Percentiles rank a stretch among this genome's conserved stretches.
Evolutionary conservation across 1,140 invertebrate genomes (phyloP).

Genomic region (Laupala kohalensis): DNA sequence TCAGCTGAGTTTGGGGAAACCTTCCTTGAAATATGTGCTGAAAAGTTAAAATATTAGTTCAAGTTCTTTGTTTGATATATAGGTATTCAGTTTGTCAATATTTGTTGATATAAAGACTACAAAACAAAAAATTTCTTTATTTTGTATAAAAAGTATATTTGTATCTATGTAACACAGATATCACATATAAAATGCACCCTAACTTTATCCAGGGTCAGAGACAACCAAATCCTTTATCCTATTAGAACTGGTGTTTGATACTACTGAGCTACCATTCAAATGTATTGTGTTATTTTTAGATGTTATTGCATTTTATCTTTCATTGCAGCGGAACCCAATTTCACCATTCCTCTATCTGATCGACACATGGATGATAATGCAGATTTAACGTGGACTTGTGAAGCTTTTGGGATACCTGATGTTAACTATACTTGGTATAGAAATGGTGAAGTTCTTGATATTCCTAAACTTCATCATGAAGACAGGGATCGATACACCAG

Average conservation of each 20-base stretch:
- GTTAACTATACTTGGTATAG: conserved; percentile 86
- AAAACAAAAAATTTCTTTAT: too few species aligned
- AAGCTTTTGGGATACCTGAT: conserved; percentile 90
- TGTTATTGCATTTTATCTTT: conserved; percentile 13
- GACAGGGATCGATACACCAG: conserved; percentile 65
- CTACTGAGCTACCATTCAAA: background rate
- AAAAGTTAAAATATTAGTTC: too few species aligned
- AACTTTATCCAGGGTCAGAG: too few species aligned
- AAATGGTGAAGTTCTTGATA: conserved; percentile 59
- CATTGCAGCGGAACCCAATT: conserved; percentile 68
- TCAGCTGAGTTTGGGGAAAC: too few species aligned
- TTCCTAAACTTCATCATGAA: conserved; percentile 45
- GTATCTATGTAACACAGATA: too few species aligned
- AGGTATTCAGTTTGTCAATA: too few species aligned
- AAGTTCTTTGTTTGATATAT: too few species aligned
- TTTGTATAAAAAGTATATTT: too few species aligned
- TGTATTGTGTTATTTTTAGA: background rate
- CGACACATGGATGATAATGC: conserved; percentile 77
- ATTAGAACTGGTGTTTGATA: background rate
- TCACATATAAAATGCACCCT: too few species aligned
- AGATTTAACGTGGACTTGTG: conserved; percentile 83
- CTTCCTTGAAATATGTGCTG: too few species aligned
- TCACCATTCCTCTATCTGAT: conserved; percentile 77
- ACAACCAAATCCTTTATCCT: too few species aligned
- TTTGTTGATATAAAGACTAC: too few species aligned